A percentile compares a stretch with the other conserved stretches of the same genome.
phyloP scores from a whole-genome alignment of 2,888 invertebrate species.

The Pachliopta kotzebuea region DNA sequence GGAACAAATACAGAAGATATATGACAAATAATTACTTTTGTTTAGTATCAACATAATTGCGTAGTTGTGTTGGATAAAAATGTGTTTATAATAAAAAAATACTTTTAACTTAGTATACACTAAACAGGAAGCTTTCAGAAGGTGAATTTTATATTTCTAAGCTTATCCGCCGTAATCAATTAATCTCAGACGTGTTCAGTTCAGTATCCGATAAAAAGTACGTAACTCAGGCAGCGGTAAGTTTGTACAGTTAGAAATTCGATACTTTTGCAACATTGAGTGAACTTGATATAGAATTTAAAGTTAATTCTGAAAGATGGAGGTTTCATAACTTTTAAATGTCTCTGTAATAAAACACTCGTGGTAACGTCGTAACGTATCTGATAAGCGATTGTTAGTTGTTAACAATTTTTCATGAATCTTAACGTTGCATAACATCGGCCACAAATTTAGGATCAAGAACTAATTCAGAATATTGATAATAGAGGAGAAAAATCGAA shows the following conservation, averaged over 20 bases:
- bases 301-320: neutral
- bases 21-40: neutral
- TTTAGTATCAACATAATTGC: neutral
- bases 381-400: too few species aligned
- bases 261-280: slow-evolving; percentile 22
- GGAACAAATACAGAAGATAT: neutral
- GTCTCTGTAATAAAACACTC: too few species aligned
- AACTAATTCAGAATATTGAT: too few species aligned
- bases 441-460: too few species aligned
- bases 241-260: slow-evolving; percentile 17
- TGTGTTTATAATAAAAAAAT: too few species aligned
- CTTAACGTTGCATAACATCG: too few species aligned
- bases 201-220: slow-evolving; percentile 24
- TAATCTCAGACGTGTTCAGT: slow-evolving; percentile 23
- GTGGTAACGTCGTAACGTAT: too few species aligned
- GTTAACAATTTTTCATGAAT: too few species aligned
- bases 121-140: neutral
- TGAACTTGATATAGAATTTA: neutral
- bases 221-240: slow-evolving; percentile 3
- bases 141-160: neutral
- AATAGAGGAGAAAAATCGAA: too few species aligned
- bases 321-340: too few species aligned
- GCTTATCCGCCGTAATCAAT: slow-evolving; percentile 22
- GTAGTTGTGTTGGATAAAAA: neutral
- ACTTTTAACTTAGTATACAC: neutral